These are phyloP conservation scores for Myiotriccus ornatus DNA, from an alignment of 2,797 vertebrate species.

Conservation along the genomic window DNA sequence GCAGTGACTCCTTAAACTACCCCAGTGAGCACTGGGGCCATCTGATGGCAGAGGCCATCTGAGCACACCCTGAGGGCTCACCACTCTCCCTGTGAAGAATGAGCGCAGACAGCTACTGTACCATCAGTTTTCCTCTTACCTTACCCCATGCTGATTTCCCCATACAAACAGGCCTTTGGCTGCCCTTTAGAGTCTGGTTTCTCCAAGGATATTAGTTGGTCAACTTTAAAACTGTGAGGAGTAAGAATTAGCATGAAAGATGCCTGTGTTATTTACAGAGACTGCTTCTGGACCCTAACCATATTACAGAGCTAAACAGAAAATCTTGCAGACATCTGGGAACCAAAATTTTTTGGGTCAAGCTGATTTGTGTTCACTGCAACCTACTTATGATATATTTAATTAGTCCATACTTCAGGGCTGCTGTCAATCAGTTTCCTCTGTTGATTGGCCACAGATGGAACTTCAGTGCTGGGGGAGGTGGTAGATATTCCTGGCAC, in stretches of 20 bases:
- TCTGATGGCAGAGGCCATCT: background rate
- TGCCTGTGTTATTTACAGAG: background rate
- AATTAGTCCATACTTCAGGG: slow-evolving; percentile 49
- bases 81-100: background rate
- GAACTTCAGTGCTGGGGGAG: background rate
- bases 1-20: background rate
- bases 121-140: background rate
- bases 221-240: background rate
- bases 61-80: background rate
- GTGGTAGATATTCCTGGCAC: background rate
- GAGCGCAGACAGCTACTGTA: background rate
- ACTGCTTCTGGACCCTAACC: background rate
- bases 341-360: slow-evolving; percentile 54
- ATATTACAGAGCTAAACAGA: slow-evolving; percentile 25
- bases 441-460: background rate
- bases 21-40: background rate
- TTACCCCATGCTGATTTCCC: background rate
- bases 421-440: slow-evolving; percentile 41
- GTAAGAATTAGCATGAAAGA: background rate
- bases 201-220: background rate
- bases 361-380: slow-evolving; percentile 35
- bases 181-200: background rate
- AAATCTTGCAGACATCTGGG: slow-evolving; percentile 22
- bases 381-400: slow-evolving; percentile 51
- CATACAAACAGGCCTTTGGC: background rate